Base-by-base conservation (phyloP, 2,113 vertebrate species). In the Perca fluviatilis region DNA sequence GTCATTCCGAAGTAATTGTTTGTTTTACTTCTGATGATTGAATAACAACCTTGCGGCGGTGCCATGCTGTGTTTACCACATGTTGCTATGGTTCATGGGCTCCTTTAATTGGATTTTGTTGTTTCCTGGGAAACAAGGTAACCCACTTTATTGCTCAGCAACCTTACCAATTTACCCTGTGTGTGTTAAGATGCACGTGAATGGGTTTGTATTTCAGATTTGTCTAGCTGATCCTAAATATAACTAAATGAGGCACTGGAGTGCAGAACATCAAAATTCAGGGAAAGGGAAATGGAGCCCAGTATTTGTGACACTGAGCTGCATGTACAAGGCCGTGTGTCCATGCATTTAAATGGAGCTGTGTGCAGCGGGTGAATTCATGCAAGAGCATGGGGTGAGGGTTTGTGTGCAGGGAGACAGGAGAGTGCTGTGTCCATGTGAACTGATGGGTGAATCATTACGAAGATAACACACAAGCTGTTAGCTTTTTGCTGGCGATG, bases 1-100 rank as follows among this genome's bases (percentile, higher is more conserved):
- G 92, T 94, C 91, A 92, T 85, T 89, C 86, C 86, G 83, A 89
- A 83, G 84, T 89, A 91, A 93, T 90, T 93, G 87, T 94, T 92
- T 93, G 89, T 91, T 92, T 91, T 90, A 91, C 82, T 91, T 91
- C 80, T 89, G 81, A 77, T 92, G 91, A 92, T 83, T 86, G 91
- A 94, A 91, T 88, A 91, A 91, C 83, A 90, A 82, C 77, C 89
- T 89, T 3, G 67, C 65, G 74, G 91, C 81, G 36, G 58, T 79
- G 90, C 90, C 87, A 85, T 83, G 89, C 84, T 83, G 87, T 88
- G 86, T 91, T 93, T 91, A 86, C 90, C 90, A 92, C 92, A 89
- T 94, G 89, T 93, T 90, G 89, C 89, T 76, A 89, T 83, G 93
- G 91, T 93, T 91, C 86, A 81, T 54, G 77, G 88, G 84, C 49